Base-by-base conservation (phyloP, 2,888 invertebrate genomes). In the Coenonympha arcania region DNA sequence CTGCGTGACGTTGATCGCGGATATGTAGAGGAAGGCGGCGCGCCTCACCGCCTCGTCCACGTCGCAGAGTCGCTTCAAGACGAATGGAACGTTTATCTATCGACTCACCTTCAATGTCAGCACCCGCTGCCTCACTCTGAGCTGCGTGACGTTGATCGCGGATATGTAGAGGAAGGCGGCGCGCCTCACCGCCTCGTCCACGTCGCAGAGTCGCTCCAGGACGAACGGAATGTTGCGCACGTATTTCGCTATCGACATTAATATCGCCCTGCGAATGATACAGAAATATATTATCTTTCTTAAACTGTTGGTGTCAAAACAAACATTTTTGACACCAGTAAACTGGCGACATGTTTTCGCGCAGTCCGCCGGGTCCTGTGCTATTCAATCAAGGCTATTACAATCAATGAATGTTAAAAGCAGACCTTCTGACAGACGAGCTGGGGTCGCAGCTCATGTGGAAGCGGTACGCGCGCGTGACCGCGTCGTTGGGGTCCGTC, bases 381-480 rank as follows among this genome's bases (percentile, higher is more conserved):
- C n/a, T n/a, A n/a, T n/a, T n/a, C n/a, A n/a, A n/a, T n/a, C n/a
- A n/a, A n/a, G n/a, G n/a, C n/a, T n/a, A n/a, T n/a, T n/a, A n/a
- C n/a, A n/a, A n/a, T n/a, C n/a, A n/a, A 4, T 26, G 3, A 26
- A 8, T 9, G n/a, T 26, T 4, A 46, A 26, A 8, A 26, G n/a
- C n/a, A 1, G 46, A 74, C 87, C 87, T 79, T 40, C 92, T 88
- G 0, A 95, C 95, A 42, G 91, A 91, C n/a, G 91, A 82, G 58
- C 90, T 92, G 0, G 93, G 92, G 76, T 96, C 96, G 51, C 89
- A 88, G 56, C 88, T 85, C 74, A 94, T 86, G 57, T 94, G 92
- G 64, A 89, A 91, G 18, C 90, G 83, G 61, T 92, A 93, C 0
- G 91, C 88, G 59, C 90, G 88, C 1, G 94, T 91, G 1, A 96